phyloP scores from a whole-genome alignment of 2,113 vertebrate genomes.

The Neoarius graeffei region DNA sequence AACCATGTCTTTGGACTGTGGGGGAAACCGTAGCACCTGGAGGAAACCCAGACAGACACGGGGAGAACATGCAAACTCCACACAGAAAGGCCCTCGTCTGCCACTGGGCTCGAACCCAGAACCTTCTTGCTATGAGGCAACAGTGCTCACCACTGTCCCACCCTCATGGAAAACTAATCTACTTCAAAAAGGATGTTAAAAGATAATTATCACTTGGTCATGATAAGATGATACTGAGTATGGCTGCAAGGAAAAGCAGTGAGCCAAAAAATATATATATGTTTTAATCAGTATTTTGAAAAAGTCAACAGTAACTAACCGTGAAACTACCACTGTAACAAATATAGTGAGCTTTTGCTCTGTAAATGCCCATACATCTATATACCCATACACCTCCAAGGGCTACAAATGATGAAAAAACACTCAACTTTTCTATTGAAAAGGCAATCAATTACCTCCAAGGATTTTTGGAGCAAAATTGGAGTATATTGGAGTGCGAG shows the following conservation, averaged over 20 bases:
- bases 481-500: not conserved
- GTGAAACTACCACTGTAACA: not conserved
- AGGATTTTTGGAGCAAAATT: not conserved
- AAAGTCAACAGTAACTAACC: not conserved
- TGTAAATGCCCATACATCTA: too few relatives aligned
- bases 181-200: not conserved
- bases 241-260: not conserved
- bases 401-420: not conserved
- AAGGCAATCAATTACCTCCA: not conserved
- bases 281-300: not conserved
- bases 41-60: too few relatives aligned
- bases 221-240: not conserved
- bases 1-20: too few relatives aligned
- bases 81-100: too few relatives aligned
- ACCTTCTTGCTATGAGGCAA: too few relatives aligned
- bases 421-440: not conserved
- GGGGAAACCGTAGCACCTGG: too few relatives aligned
- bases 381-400: not conserved
- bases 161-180: not conserved
- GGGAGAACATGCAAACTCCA: too few relatives aligned
- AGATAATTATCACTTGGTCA: not conserved
- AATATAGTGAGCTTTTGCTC: not conserved
- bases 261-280: not conserved
- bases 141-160: too few relatives aligned
- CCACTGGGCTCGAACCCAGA: too few relatives aligned